phyloP scores from a whole-genome alignment of 1,140 invertebrate genomes.

The Chlorops oryzae region DNA sequence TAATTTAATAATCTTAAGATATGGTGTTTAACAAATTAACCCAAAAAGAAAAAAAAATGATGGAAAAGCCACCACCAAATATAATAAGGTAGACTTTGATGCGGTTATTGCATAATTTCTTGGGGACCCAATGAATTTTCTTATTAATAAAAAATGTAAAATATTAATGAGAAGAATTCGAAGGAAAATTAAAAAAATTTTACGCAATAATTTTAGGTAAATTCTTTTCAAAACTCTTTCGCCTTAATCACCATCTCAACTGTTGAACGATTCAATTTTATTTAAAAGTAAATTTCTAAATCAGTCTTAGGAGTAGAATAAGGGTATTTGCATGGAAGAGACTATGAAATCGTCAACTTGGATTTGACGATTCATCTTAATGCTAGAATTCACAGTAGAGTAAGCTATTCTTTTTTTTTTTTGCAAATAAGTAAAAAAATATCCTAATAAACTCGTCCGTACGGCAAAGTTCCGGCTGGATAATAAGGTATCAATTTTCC shows the following conservation, averaged over 20 bases:
- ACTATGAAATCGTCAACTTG: neutral
- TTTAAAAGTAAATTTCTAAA: neutral
- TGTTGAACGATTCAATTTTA: neutral
- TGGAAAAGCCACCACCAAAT: too few relatives aligned
- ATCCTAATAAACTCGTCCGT: slow-evolving; percentile 44
- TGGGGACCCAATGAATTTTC: too few relatives aligned
- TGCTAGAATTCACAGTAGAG: neutral
- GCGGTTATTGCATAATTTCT: too few relatives aligned
- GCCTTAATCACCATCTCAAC: too few relatives aligned
- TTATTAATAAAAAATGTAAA: neutral
- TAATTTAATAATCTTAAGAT: too few relatives aligned
- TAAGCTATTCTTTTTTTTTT: too few relatives aligned
- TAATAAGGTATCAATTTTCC: slow-evolving; percentile 44
- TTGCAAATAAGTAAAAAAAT: too few relatives aligned
- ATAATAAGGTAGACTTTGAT: too few relatives aligned
- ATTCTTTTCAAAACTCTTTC: neutral
- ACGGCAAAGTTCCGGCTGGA: slow-evolving; percentile 41
- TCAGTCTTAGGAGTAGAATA: neutral
- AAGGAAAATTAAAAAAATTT: neutral
- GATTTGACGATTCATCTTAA: neutral
- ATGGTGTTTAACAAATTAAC: too few relatives aligned
- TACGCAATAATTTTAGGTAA: neutral
- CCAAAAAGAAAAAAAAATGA: too few relatives aligned
- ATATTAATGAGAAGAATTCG: neutral
- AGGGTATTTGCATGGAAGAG: neutral